Conservation (phyloP, 2,797 vertebrate genomes). For the Myotis planiceps region DNA sequence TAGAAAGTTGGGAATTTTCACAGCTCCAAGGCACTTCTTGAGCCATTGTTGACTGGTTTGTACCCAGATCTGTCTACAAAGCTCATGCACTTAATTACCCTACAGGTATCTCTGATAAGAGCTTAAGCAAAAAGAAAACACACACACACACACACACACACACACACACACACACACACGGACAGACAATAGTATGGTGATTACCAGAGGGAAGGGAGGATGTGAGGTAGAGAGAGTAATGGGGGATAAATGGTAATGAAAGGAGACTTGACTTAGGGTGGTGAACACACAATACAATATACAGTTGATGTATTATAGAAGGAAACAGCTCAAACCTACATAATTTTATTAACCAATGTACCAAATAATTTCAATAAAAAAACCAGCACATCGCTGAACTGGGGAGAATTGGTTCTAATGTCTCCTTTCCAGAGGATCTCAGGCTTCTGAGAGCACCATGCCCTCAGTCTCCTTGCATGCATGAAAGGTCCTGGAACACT, state of each 20-base stretch:
- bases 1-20: background rate
- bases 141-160: no score
- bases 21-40: background rate
- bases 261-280: background rate
- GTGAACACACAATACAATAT: background rate
- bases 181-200: background rate
- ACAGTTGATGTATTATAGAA: background rate
- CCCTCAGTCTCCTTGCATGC: conserved; percentile 41
- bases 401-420: conserved; percentile 5
- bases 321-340: background rate
- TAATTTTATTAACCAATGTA: background rate
- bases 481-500: conserved; percentile 47
- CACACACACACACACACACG: background rate
- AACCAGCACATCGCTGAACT: background rate
- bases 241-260: background rate
- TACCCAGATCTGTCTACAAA: conserved; percentile 52
- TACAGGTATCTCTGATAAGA: conserved; percentile 30
- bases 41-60: background rate
- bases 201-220: background rate
- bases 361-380: background rate
- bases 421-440: conserved; percentile 55
- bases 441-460: conserved; percentile 37
- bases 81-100: background rate
- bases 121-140: background rate
- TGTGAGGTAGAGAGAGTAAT: background rate